phyloP scores from a whole-genome alignment of 2,888 invertebrate species.

The Spodoptera exigua region DNA sequence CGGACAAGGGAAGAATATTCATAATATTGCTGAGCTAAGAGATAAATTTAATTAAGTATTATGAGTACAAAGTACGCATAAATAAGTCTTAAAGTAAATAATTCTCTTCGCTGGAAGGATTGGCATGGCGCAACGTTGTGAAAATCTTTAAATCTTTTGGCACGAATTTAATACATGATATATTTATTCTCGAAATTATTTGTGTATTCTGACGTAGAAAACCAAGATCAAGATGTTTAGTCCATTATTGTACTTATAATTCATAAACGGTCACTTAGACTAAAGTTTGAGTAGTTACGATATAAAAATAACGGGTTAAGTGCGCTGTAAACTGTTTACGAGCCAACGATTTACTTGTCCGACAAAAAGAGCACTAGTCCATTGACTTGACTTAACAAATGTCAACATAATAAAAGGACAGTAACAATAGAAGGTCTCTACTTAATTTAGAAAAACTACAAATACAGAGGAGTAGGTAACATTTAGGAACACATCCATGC shows the following conservation, averaged over 20 bases:
- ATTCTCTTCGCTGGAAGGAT: slow-evolving; percentile 11
- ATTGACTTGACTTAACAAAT: slow-evolving; percentile 13
- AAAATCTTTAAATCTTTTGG: slow-evolving; percentile 27
- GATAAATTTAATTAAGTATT: slow-evolving; percentile 26
- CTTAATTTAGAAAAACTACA: slow-evolving; percentile 21
- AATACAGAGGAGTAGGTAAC: background rate
- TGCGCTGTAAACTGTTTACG: slow-evolving; percentile 42
- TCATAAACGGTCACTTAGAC: slow-evolving; percentile 21
- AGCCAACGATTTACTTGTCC: slow-evolving; percentile 46
- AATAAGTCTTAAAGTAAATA: slow-evolving; percentile 29
- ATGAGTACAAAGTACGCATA: slow-evolving; percentile 31
- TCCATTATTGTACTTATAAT: slow-evolving; percentile 11
- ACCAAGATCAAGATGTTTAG: slow-evolving; percentile 8
- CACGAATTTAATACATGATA: slow-evolving; percentile 12
- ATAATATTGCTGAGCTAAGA: slow-evolving; percentile 21
- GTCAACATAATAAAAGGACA: slow-evolving; percentile 13
- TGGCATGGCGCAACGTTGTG: slow-evolving; percentile 8
- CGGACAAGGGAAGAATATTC: slow-evolving; percentile 15
- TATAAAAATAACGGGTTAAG: slow-evolving; percentile 45
- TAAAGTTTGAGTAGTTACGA: slow-evolving; percentile 31
- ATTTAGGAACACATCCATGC: slow-evolving; percentile 47
- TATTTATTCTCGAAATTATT: slow-evolving; percentile 18
- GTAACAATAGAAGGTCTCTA: slow-evolving; percentile 19
- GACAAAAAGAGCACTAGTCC: slow-evolving; percentile 25
- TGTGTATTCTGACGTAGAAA: slow-evolving; percentile 13